A percentile compares a stretch with the other conserved stretches of the same genome.
These are phyloP conservation scores for Pteronura brasiliensis DNA, from an alignment of 2,113 vertebrate genomes.

Conservation along the genomic window DNA sequence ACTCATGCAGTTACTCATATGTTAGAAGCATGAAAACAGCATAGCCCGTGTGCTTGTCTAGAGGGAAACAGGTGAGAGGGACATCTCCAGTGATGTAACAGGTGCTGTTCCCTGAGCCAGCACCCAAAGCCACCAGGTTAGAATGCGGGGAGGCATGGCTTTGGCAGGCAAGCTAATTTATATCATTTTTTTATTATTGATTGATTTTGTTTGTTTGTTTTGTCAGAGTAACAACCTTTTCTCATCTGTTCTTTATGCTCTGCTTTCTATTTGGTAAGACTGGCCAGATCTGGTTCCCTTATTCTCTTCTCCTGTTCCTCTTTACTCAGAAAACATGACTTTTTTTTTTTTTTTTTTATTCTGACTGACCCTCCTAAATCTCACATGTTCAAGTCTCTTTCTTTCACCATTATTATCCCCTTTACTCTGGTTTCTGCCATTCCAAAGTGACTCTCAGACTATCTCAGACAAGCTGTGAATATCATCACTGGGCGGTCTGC, in stretches of 20 bases:
- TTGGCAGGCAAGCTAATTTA: not conserved
- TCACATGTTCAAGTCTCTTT: not conserved
- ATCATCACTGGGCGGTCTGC: not conserved
- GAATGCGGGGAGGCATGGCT: not conserved
- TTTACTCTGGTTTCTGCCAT: not conserved
- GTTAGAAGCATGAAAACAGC: not conserved
- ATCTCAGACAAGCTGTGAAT: not conserved
- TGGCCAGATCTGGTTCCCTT: not conserved
- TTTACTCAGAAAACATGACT: not conserved
- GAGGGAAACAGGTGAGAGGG: not conserved
- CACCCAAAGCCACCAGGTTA: rapidly evolving
- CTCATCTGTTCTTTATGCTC: not conserved
- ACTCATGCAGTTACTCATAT: not conserved
- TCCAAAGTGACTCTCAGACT: not conserved
- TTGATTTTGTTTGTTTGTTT: not conserved
- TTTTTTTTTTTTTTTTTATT: not conserved
- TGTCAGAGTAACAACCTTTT: not conserved
- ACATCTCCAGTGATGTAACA: not conserved
- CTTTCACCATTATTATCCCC: not conserved
- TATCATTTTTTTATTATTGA: not conserved
- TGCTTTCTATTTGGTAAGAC: not conserved
- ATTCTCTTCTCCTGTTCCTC: not conserved
- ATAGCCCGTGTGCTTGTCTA: not conserved
- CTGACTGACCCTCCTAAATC: not conserved
- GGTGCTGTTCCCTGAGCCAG: too few species aligned